Conservation (phyloP, 1,140 invertebrate genomes). For the Lordiphosa clarofinis region DNA sequence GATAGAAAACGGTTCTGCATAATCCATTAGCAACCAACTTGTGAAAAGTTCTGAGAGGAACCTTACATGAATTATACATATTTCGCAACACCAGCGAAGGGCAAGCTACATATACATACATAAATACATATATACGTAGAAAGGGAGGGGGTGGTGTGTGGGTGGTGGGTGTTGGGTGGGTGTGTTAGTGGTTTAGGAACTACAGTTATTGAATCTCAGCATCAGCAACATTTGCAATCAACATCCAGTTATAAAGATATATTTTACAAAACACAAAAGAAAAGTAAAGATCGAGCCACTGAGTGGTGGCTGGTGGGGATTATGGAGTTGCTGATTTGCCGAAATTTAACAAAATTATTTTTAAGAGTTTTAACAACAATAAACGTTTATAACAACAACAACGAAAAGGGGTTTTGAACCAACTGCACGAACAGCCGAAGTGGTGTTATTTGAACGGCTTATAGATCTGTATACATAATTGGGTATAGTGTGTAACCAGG, state of each 20-base stretch:
- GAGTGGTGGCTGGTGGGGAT: not conserved
- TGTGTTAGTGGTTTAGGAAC: slow-evolving; percentile 24
- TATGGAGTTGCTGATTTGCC: slow-evolving; percentile 39
- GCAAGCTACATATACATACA: slow-evolving; percentile 42
- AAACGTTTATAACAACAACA: slow-evolving; percentile 63
- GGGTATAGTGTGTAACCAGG: slow-evolving; percentile 37
- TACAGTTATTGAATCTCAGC: slow-evolving; percentile 47
- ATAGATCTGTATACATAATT: slow-evolving; percentile 8
- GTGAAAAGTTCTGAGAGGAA: slow-evolving; percentile 24
- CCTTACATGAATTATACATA: slow-evolving; percentile 23
- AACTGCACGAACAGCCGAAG: slow-evolving; percentile 59
- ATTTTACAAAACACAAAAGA: slow-evolving; percentile 47
- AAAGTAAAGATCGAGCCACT: slow-evolving; percentile 16
- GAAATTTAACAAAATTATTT: slow-evolving; percentile 53
- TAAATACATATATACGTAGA: slow-evolving; percentile 10
- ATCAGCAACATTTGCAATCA: slow-evolving; percentile 45
- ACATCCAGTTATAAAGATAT: slow-evolving; percentile 51
- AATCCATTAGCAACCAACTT: slow-evolving; percentile 24
- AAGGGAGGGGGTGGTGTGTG: slow-evolving; percentile 9
- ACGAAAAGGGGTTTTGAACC: slow-evolving; percentile 44
- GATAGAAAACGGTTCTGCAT: slow-evolving; percentile 8
- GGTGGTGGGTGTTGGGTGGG: slow-evolving; percentile 5
- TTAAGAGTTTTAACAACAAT: slow-evolving; percentile 59
- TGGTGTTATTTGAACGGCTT: slow-evolving; percentile 35
- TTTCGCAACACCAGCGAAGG: slow-evolving; percentile 62